Evolutionary conservation across 2,113 vertebrate species (phyloP).

Genomic region (Rattus rattus): DNA sequence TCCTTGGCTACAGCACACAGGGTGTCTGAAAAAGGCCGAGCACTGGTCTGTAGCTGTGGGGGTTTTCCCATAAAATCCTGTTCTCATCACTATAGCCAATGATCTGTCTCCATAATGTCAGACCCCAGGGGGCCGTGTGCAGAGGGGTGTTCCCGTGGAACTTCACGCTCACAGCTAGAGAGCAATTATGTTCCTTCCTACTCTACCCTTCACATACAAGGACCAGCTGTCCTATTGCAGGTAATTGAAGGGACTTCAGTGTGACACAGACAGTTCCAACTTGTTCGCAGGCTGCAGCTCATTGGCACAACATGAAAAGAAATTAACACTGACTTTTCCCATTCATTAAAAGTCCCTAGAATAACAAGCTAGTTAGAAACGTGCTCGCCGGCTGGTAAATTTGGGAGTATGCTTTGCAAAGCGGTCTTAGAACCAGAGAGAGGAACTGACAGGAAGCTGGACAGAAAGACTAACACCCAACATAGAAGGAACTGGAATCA

Average conservation of each 20-base stretch:
- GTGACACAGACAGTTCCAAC: slow-evolving; percentile 22
- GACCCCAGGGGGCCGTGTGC: neutral
- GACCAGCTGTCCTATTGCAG: slow-evolving; percentile 35
- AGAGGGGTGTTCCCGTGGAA: neutral
- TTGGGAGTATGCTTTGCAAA: slow-evolving; percentile 27
- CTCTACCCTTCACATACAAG: slow-evolving; percentile 29
- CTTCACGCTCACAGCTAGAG: slow-evolving; percentile 33
- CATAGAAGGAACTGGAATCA: neutral
- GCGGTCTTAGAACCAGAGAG: slow-evolving; percentile 53
- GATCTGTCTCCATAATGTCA: slow-evolving; percentile 37
- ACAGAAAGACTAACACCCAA: neutral
- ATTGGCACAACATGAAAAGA: slow-evolving; percentile 40
- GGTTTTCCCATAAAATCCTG: slow-evolving; percentile 58
- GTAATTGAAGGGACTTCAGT: slow-evolving; percentile 39
- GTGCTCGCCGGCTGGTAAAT: slow-evolving; percentile 35
- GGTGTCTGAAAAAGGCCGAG: neutral
- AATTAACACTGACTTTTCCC: slow-evolving; percentile 50
- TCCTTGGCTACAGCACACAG: neutral
- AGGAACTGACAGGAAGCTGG: slow-evolving; percentile 25
- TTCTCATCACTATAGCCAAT: slow-evolving; percentile 11
- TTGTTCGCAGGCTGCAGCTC: slow-evolving; percentile 30
- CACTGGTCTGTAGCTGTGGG: neutral
- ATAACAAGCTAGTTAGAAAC: slow-evolving; percentile 40
- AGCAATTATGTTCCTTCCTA: slow-evolving; percentile 67
- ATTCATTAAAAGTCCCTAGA: slow-evolving; percentile 40